Evolutionary conservation across 35 echinoderm and acorn worm species (phyloP), one percentile per base, ranked within the genome.

Genomic region (Ptychodera flava): DNA sequence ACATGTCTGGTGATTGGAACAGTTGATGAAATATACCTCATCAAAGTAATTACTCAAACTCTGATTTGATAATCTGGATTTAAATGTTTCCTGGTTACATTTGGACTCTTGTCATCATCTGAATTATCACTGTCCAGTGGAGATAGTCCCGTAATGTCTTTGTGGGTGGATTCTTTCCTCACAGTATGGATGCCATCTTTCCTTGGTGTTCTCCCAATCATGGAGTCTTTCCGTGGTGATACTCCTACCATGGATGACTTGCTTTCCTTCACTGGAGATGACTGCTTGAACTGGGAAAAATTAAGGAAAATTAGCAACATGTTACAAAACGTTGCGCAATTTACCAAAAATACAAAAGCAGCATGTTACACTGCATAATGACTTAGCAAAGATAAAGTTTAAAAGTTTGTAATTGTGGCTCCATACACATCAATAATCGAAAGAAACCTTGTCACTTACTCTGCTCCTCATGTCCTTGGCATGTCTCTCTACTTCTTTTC

Each of bases 401-500:
- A n/a, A n/a, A n/a, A n/a, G n/a, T n/a, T n/a, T n/a, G n/a, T n/a
- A n/a, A n/a, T n/a, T n/a, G n/a, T n/a, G n/a, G n/a, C n/a, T n/a
- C n/a, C n/a, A n/a, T n/a, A n/a, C n/a, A n/a, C n/a, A n/a, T n/a
- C n/a, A n/a, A n/a, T n/a, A n/a, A n/a, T n/a, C n/a, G n/a, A n/a
- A n/a, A n/a, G n/a, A n/a, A n/a, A n/a, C n/a, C 31, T 1, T 83
- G 6, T 34, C 16, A 84, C 88, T 84, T 89, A 89, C 88, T 77
- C 82, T 89, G n/a, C 77, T 85, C 78, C 78, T 90, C 89, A 90
- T 90, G 28, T 90, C 89, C 35, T 83, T 77, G 27, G 82, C 89
- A 85, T 85, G 37, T 35, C 84, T 90, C n/a, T 90, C 89, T 29
- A 90, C 78, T 16, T 36, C 77, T 90, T 80, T 90, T 28, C 79